Conservation (phyloP, 2,113 vertebrate genomes). For the Oreochromis tanganicae region DNA sequence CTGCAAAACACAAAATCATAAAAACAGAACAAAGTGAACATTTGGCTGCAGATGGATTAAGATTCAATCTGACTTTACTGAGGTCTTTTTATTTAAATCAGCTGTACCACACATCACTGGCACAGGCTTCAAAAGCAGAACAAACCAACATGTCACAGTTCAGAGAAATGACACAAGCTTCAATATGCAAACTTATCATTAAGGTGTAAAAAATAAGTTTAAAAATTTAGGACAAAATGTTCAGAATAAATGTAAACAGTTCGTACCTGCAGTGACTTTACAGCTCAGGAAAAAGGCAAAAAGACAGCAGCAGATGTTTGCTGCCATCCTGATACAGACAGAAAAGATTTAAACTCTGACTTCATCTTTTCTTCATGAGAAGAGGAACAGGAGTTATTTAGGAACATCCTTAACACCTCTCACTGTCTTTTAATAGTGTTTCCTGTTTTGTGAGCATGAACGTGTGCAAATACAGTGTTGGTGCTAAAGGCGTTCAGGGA, state of each 20-base stretch:
- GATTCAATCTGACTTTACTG: neutral
- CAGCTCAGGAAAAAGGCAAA: too few relatives aligned
- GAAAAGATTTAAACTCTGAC: neutral
- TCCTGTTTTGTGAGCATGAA: neutral
- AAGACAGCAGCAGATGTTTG: neutral
- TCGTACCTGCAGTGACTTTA: neutral
- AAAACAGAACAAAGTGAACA: neutral
- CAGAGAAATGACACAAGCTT: neutral
- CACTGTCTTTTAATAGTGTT: neutral
- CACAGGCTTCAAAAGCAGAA: neutral
- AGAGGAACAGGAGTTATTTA: neutral
- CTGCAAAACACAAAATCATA: neutral
- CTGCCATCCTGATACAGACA: neutral
- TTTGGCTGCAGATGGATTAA: neutral
- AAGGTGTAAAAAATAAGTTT: neutral
- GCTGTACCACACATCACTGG: neutral
- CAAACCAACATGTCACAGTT: too few relatives aligned
- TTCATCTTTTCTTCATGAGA: too few relatives aligned
- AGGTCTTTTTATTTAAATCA: rapidly evolving
- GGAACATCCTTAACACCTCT: neutral
- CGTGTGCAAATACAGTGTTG: neutral
- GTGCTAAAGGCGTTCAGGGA: neutral
- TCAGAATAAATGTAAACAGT: neutral
- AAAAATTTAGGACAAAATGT: neutral
- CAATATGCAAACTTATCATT: neutral